These are phyloP conservation scores for Heteropelma amictum DNA, from an alignment of 2,888 invertebrate species.

Conservation along the genomic window DNA sequence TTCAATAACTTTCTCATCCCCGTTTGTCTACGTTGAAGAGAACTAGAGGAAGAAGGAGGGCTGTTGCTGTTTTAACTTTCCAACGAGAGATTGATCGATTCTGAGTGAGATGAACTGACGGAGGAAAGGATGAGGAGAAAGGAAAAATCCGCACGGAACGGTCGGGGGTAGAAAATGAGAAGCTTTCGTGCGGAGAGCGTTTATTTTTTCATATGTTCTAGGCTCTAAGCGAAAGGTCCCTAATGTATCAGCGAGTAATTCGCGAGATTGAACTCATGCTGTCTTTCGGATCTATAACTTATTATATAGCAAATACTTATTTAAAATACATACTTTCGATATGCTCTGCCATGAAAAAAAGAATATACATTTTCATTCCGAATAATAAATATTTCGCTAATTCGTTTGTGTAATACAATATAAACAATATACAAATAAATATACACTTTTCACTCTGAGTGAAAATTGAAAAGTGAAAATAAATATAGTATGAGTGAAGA, in stretches of 20 bases:
- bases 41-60: too few relatives aligned
- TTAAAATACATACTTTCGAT: too few relatives aligned
- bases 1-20: constrained; percentile 22
- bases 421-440: too few relatives aligned
- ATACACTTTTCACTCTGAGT: too few relatives aligned
- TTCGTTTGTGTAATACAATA: too few relatives aligned
- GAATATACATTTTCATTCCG: too few relatives aligned
- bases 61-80: constrained; percentile 37
- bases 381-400: too few relatives aligned
- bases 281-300: too few relatives aligned
- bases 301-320: too few relatives aligned
- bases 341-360: too few relatives aligned
- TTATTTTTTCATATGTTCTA: too few relatives aligned
- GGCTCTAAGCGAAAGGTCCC: too few relatives aligned
- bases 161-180: neutral
- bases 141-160: constrained; percentile 25
- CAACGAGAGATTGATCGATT: constrained; percentile 54
- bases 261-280: neutral
- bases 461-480: neutral
- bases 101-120: neutral
- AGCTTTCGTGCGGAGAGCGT: neutral
- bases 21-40: neutral
- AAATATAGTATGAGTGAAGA: neutral
- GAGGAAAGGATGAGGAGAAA: neutral
- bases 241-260: neutral